phyloP scores from a whole-genome alignment of 1,140 invertebrate genomes.

The Zaprionus nigranus region DNA sequence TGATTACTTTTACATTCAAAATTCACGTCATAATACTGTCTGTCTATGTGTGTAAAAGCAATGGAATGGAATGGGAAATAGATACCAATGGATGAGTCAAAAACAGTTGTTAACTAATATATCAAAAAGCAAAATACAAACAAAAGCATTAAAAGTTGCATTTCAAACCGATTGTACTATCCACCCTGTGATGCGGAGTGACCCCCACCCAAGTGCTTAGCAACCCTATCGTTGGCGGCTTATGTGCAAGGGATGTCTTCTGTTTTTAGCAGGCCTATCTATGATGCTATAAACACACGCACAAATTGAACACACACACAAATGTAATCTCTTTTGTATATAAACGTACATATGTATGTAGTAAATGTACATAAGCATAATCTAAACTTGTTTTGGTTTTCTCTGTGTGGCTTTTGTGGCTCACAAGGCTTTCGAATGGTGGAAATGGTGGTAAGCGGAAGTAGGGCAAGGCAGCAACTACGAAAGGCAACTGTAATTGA shows the following conservation, averaged over 20 bases:
- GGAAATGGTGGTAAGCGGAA: not conserved
- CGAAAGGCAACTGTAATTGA: conserved; percentile 65
- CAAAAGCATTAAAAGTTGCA: not conserved
- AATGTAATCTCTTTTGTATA: not conserved
- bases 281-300: not conserved
- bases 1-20: conserved; percentile 34
- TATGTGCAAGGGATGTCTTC: conserved; percentile 22
- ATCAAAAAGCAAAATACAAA: not conserved
- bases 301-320: not conserved
- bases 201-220: not conserved
- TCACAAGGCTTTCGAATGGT: conserved; percentile 38
- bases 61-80: conserved; percentile 13
- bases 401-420: conserved; percentile 60
- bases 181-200: not conserved
- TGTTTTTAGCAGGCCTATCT: conserved; percentile 20
- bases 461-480: not conserved
- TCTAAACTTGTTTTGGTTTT: conserved; percentile 55
- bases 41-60: conserved; percentile 28
- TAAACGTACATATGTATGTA: not conserved
- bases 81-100: not conserved
- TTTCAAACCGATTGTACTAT: not conserved
- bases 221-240: not conserved
- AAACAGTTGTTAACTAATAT: not conserved
- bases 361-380: conserved; percentile 7
- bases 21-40: conserved; percentile 1